A percentile compares a stretch with the other conserved stretches of the same genome.
Conservation (phyloP, 1,140 invertebrate genomes). For the Brevipalpus yothersi region DNA sequence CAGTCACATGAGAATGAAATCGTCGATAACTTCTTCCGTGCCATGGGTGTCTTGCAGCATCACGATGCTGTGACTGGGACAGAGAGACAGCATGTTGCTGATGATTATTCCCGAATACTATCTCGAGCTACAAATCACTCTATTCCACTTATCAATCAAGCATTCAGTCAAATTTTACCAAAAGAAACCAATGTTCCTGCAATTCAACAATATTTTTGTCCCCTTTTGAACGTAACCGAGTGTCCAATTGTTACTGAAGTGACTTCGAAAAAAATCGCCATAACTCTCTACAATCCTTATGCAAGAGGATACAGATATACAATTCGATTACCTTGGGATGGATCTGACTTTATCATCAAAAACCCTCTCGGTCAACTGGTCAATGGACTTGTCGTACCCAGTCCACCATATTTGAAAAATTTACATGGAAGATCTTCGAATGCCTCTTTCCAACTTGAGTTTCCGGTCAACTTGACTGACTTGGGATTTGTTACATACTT, state of each 20-base stretch:
- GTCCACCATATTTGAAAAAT: constrained; percentile 14
- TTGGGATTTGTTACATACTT: constrained; percentile 23
- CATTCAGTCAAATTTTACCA: constrained; percentile 22
- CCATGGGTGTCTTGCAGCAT: constrained; percentile 6
- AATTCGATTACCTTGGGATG: constrained; percentile 37
- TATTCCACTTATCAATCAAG: constrained; percentile 23
- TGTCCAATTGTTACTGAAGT: constrained; percentile 30
- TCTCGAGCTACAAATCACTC: not conserved
- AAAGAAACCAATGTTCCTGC: constrained; percentile 13
- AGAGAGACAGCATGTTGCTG: constrained; percentile 62
- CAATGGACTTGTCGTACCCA: constrained; percentile 18
- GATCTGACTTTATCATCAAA: constrained; percentile 30
- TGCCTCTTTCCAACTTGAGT: constrained; percentile 21
- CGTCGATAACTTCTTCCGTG: constrained; percentile 6
- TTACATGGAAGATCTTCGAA: constrained; percentile 19
- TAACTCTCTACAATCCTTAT: constrained; percentile 57
- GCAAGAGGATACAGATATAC: constrained; percentile 31
- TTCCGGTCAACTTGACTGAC: constrained; percentile 19
- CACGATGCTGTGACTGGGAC: constrained; percentile 48
- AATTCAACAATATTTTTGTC: constrained; percentile 23
- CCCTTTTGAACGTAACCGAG: constrained; percentile 29
- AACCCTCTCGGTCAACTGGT: constrained; percentile 26
- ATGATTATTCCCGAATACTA: constrained; percentile 48
- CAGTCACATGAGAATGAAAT: not conserved
- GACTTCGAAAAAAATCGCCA: constrained; percentile 28